Base-by-base conservation (phyloP, 2,113 vertebrate genomes). In the Melanerpes aurifrons region DNA sequence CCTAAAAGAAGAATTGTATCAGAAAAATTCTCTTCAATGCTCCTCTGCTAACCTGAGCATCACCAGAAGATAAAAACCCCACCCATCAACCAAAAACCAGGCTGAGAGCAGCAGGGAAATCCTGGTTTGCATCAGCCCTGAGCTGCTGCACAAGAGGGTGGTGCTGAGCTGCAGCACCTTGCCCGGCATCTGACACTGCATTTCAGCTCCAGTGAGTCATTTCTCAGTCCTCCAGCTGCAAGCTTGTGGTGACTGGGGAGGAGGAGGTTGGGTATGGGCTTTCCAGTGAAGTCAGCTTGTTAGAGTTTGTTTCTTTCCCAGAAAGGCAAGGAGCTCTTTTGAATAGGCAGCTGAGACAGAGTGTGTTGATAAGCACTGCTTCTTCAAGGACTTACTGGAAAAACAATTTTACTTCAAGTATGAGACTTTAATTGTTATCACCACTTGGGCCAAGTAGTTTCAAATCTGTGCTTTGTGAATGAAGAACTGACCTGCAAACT, bases 241-340 rank as follows among this genome's bases (percentile, higher is more conserved):
- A 64, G 69, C n/a, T 43, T 62, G 48, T 1, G 47, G 83, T 25
- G 63, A 79, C 71, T 25, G 32, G 48, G 40, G 62, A 47, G 32
- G 54, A 25, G 56, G 50, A 48, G 58, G 48, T 6, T 48, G 69
- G 57, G 32, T 32, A 90, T 13, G 48, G 48, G 70, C 37, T 82
- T 96, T 86, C 83, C 92, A 88, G 54, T 66, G 59, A 95, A 92
- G 77, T 82, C 80, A 90, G 93, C 62, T 81, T 82, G n/a, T 64
- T 74, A 45, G 31, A 95, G 70, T 71, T 37, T 10, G 19, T 37
- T 92, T 15, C 80, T 69, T 88, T 81, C 70, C 77, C 77, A 74
- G 70, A 92, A 91, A 84, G 43, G 78, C 57, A 75, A 69, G 12
- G n/a, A 62, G n/a, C 26, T 50, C 70, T 72, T 93, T 48, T 45